phyloP scores from a whole-genome alignment of 37 sponge, comb jelly and placozoan species.

The Bolinopsis microptera region DNA sequence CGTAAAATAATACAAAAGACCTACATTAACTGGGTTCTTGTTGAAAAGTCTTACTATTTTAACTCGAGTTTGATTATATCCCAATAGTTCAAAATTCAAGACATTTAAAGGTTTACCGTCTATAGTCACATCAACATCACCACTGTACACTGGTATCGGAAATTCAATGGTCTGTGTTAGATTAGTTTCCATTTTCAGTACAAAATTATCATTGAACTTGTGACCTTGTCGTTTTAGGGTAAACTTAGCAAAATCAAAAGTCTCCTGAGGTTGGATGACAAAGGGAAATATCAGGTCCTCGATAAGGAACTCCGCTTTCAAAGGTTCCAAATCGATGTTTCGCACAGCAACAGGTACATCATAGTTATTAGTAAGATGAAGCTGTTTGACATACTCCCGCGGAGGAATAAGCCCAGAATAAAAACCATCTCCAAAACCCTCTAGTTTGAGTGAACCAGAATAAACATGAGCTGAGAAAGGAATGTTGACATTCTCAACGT shows the following conservation, averaged over 20 bases:
- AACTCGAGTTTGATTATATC: constrained; percentile 43
- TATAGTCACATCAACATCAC: constrained; percentile 33
- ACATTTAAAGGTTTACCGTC: constrained; percentile 31
- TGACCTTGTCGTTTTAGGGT: constrained; percentile 32
- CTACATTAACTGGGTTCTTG: constrained; percentile 38
- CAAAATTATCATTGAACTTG: not conserved
- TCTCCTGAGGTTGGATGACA: constrained; percentile 2
- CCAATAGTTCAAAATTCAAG: constrained; percentile 44
- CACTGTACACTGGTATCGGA: constrained; percentile 13
- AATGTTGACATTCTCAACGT: not conserved
- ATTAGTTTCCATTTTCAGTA: constrained; percentile 13
- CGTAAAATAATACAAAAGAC: constrained; percentile 38
- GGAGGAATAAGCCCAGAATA: constrained; percentile 6
- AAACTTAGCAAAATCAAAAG: constrained; percentile 17
- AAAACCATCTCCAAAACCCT: constrained; percentile 50
- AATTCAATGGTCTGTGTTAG: not conserved
- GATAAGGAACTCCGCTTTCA: constrained; percentile 42
- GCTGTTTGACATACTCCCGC: not conserved
- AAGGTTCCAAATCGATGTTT: not conserved
- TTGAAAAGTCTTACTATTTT: constrained; percentile 1
- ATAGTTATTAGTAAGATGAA: constrained; percentile 2
- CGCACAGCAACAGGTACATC: constrained; percentile 28
- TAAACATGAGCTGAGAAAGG: constrained; percentile 44
- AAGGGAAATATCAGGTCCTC: constrained; percentile 20
- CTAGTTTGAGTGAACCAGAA: constrained; percentile 2